Conservation (phyloP, 2,797 vertebrate species). For the Pygocentrus nattereri region DNA sequence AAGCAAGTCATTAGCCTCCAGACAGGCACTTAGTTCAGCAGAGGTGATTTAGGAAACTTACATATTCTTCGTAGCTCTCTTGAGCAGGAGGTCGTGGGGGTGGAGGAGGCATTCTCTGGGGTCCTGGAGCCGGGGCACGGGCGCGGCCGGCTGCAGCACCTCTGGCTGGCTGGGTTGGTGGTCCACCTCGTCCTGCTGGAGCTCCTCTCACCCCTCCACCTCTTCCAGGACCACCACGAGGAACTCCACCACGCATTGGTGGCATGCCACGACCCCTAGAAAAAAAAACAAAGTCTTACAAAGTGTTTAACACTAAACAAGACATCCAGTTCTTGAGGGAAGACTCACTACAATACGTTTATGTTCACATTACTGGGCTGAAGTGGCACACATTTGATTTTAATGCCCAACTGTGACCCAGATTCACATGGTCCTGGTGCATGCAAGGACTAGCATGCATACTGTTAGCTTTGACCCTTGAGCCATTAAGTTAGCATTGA, state of each 20-base stretch:
- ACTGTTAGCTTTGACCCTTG: too few species aligned
- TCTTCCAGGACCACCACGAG: constrained; percentile 87
- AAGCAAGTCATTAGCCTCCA: too few species aligned
- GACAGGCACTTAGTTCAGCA: not conserved
- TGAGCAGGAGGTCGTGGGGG: constrained; percentile 83
- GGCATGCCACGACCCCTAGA: constrained; percentile 90
- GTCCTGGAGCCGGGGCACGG: constrained; percentile 82
- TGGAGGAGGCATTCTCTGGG: constrained; percentile 88
- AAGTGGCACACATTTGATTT: too few species aligned
- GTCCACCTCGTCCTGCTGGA: constrained; percentile 85
- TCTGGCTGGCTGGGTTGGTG: constrained; percentile 82
- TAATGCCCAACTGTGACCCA: too few species aligned
- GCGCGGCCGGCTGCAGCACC: constrained; percentile 84
- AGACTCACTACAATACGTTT: not conserved
- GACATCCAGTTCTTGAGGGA: not conserved
- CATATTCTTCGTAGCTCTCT: constrained; percentile 92
- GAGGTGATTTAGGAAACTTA: constrained; percentile 70
- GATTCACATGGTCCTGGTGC: not conserved
- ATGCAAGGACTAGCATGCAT: not conserved
- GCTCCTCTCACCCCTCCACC: constrained; percentile 87
- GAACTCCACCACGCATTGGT: constrained; percentile 82
- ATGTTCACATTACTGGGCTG: too few species aligned
- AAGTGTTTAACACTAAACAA: not conserved
- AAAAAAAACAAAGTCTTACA: constrained; percentile 2
- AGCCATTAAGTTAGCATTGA: too few species aligned